Conservation (phyloP, 1,140 invertebrate genomes). For the Ditylenchus dipsaci region DNA sequence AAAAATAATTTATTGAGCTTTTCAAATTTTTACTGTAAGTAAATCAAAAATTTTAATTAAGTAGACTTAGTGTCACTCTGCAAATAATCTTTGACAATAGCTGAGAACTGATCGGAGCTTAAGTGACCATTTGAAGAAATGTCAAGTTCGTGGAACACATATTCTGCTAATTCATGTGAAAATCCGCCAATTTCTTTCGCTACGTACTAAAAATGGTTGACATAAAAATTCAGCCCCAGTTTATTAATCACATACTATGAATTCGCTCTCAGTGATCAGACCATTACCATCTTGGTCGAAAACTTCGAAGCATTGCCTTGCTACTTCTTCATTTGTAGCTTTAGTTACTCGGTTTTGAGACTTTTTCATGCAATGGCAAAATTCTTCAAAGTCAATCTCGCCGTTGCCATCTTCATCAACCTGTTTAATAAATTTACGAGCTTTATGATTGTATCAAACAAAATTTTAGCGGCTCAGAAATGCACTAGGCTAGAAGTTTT, state of each 20-base stretch:
- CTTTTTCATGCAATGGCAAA: constrained; percentile 58
- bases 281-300: constrained; percentile 57
- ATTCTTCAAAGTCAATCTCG: constrained; percentile 57
- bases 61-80: constrained; percentile 24
- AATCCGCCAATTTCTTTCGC: constrained; percentile 56
- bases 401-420: constrained; percentile 58
- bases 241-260: constrained; percentile 44
- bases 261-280: constrained; percentile 55
- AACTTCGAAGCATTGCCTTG: constrained; percentile 54
- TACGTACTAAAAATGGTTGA: constrained; percentile 47
- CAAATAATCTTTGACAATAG: constrained; percentile 57
- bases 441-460: constrained; percentile 1
- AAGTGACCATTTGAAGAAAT: constrained; percentile 53
- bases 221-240: background rate
- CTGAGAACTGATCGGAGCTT: constrained; percentile 47
- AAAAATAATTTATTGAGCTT: no score
- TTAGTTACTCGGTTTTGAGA: constrained; percentile 40
- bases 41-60: no score
- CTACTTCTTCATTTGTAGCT: constrained; percentile 53
- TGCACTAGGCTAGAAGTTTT: no score
- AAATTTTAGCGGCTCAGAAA: background rate
- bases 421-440: no score
- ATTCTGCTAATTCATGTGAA: constrained; percentile 51
- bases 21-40: no score
- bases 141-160: constrained; percentile 55